Base-by-base conservation (phyloP, 2,113 vertebrate species). In the Mus pahari region DNA sequence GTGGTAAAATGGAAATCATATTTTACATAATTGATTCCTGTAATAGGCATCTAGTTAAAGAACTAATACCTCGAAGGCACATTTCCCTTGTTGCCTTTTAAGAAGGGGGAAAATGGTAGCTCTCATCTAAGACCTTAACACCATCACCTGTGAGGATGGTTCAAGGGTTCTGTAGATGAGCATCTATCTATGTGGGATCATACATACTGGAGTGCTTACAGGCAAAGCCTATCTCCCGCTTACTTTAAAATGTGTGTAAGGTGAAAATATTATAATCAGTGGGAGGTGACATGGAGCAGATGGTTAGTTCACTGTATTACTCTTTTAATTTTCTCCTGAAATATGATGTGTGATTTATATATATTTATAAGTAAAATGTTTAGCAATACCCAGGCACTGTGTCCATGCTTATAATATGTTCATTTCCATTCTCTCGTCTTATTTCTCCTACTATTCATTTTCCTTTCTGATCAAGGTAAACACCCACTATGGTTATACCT, bases 301-400 rank as follows among this genome's bases (percentile, higher is more conserved):
- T 89, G 14, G 48, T 79, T 17, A 66, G 16, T 55, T 91, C 53
- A 74, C 53, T 92, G 1, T 55, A 84, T n/a, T n/a, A n/a, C 28
- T 86, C 42, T 93, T 94, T 53, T 70, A 91, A 86, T 45, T 90
- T 90, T 94, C 17, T 75, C 86, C 77, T 84, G 75, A 94, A 92
- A 91, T 83, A 74, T 55, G 11, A 79, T 55, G 11, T 68, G n/a
- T 77, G 7, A 26, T 71, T 2, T 92, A 7, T 71, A 39, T 39
- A 45, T 89, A 70, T 55, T 70, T 68, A 48, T 81, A 74, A 45
- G 48, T 82, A 78, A 73, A 89, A 75, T 74, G 24, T 28, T 45
- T 24, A 42, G 0, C 4, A 39, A n/a, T 9, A 12, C 42, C 36
- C 48, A 26, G 20, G 8, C 7, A 22, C 31, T 20, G 3, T 20